Evolutionary conservation across 2,113 vertebrate species (phyloP).

Genomic region (Syngnathus floridae): DNA sequence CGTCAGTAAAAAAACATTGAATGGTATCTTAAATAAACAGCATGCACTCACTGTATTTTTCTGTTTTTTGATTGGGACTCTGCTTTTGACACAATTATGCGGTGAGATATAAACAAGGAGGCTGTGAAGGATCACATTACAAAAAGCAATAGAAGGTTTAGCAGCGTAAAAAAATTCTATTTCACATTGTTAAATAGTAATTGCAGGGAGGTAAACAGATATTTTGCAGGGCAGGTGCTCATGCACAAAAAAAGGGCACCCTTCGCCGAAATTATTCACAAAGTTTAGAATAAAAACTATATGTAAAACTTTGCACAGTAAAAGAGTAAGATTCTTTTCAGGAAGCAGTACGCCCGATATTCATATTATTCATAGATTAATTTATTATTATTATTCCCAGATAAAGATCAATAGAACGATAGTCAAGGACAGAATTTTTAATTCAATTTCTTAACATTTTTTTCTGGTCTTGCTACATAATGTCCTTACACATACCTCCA

Average conservation of each 20-base stretch:
- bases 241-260: slow-evolving; percentile 56
- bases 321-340: not conserved
- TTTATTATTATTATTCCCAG: not conserved
- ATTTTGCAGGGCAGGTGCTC: not conserved
- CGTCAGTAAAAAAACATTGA: slow-evolving; percentile 61
- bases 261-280: not conserved
- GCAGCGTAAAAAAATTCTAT: slow-evolving; percentile 78
- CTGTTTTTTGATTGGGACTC: slow-evolving; percentile 51
- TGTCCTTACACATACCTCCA: slow-evolving; percentile 1
- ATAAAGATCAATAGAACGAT: not conserved
- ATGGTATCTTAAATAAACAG: slow-evolving; percentile 62
- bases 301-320: too few relatives aligned
- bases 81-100: slow-evolving; percentile 69
- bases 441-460: not conserved
- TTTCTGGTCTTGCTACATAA: not conserved
- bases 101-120: slow-evolving; percentile 67
- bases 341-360: not conserved
- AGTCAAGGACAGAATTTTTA: not conserved
- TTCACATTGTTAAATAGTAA: slow-evolving; percentile 77
- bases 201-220: slow-evolving; percentile 59
- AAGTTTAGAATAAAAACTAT: not conserved
- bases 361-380: not conserved
- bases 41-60: slow-evolving; percentile 25
- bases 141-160: slow-evolving; percentile 60
- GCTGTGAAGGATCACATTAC: slow-evolving; percentile 72